These are phyloP conservation scores for Glyptemys insculpta DNA, from an alignment of 2,797 vertebrate species.

Conservation along the genomic window DNA sequence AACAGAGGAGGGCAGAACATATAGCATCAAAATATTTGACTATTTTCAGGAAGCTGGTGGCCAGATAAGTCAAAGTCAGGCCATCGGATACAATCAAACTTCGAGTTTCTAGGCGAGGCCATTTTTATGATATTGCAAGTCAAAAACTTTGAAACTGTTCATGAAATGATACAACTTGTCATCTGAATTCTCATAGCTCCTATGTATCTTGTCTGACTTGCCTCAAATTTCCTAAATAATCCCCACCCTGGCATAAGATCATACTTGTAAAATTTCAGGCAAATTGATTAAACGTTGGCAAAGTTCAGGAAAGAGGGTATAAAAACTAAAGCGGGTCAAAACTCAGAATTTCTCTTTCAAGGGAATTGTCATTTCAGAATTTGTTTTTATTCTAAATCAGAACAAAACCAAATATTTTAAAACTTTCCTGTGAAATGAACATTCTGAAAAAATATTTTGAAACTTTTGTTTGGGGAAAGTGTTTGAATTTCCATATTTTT, in stretches of 20 bases:
- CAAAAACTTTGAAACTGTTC: not conserved
- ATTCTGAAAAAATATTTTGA: not conserved
- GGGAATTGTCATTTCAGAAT: not conserved
- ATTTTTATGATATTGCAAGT: not conserved
- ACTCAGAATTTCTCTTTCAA: not conserved
- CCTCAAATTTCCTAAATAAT: not conserved
- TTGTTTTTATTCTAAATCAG: not conserved
- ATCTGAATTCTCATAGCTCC: not conserved
- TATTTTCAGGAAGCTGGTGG: too few relatives aligned
- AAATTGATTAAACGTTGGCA: not conserved
- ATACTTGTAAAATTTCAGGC: not conserved
- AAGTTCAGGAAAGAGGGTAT: not conserved
- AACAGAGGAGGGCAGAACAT: not conserved
- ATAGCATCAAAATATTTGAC: not conserved
- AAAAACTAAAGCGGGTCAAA: not conserved
- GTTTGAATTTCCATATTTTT: not conserved
- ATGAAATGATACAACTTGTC: not conserved
- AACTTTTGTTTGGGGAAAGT: not conserved
- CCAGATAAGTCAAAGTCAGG: not conserved
- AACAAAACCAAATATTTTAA: not conserved
- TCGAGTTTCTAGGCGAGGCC: not conserved
- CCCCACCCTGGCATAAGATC: not conserved
- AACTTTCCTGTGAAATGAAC: not conserved
- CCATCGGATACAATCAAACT: not conserved
- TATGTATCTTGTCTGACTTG: not conserved